Evolutionary conservation across 2,797 vertebrate genomes (phyloP).

Genomic region (Streptopelia turtur): DNA sequence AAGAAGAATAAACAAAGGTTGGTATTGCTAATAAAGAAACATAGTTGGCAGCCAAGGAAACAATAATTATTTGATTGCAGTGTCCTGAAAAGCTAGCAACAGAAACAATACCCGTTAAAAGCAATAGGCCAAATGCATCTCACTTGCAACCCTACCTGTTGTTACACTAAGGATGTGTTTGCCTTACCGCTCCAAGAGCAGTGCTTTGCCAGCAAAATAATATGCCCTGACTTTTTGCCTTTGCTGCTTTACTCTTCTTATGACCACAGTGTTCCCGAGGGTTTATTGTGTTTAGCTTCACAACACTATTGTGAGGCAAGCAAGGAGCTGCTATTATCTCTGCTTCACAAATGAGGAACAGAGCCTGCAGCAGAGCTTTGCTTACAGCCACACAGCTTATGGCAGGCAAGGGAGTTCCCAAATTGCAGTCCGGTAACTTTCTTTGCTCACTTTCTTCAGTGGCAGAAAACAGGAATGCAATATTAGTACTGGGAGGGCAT

Average conservation of each 20-base stretch:
- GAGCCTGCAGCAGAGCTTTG: slow-evolving; percentile 1
- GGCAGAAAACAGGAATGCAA: not conserved
- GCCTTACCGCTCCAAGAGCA: not conserved
- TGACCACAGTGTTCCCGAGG: not conserved
- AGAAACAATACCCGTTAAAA: slow-evolving; percentile 25
- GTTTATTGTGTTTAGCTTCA: slow-evolving; percentile 33
- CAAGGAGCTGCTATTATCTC: not conserved
- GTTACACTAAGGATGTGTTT: not conserved
- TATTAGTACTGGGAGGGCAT: not conserved
- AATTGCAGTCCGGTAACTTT: not conserved
- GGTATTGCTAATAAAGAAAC: slow-evolving; percentile 65
- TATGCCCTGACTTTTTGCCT: slow-evolving; percentile 7
- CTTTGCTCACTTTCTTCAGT: not conserved
- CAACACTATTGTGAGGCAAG: not conserved
- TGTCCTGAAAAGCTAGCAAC: slow-evolving; percentile 42
- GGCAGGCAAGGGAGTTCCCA: not conserved
- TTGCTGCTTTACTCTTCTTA: slow-evolving; percentile 5
- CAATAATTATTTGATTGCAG: slow-evolving; percentile 58
- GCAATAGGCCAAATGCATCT: not conserved
- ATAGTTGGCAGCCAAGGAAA: slow-evolving; percentile 46
- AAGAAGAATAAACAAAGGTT: slow-evolving; percentile 61
- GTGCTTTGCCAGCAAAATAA: not conserved
- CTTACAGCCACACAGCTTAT: not conserved
- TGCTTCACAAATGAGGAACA: not conserved
- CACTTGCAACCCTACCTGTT: slow-evolving; percentile 6